Evolutionary conservation across 2,113 vertebrate species (phyloP).

Genomic region (Urocynchramus pylzowi): DNA sequence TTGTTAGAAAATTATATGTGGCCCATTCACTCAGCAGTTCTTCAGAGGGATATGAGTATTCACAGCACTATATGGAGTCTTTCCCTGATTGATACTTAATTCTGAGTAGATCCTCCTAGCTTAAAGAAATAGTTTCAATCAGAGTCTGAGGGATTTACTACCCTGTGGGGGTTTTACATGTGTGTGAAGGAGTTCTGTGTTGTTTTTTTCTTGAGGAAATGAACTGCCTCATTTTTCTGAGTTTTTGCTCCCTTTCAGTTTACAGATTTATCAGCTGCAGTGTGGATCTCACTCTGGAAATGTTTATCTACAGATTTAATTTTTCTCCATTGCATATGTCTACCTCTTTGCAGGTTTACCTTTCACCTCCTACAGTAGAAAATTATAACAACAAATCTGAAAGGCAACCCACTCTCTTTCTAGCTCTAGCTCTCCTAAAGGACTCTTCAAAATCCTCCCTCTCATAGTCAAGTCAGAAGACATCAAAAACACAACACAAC

Average conservation of each 20-base stretch:
- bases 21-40: background rate
- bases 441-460: background rate
- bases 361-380: background rate
- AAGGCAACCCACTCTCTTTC: background rate
- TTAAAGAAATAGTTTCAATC: conserved; percentile 4
- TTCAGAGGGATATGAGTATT: background rate
- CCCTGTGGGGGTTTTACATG: background rate
- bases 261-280: background rate
- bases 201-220: background rate
- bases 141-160: background rate
- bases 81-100: background rate
- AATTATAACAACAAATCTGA: background rate
- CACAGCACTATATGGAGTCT: background rate
- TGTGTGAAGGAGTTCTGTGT: background rate
- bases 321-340: background rate
- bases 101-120: background rate
- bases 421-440: background rate
- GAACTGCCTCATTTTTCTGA: background rate
- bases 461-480: background rate
- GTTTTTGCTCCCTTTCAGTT: background rate
- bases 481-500: background rate
- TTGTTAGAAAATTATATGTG: background rate
- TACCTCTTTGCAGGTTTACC: background rate
- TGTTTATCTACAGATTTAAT: background rate
- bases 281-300: background rate